A percentile compares a stretch with the other conserved stretches of the same genome.
Conservation (phyloP, 2,113 vertebrate species). For the Polypterus bichir region DNA sequence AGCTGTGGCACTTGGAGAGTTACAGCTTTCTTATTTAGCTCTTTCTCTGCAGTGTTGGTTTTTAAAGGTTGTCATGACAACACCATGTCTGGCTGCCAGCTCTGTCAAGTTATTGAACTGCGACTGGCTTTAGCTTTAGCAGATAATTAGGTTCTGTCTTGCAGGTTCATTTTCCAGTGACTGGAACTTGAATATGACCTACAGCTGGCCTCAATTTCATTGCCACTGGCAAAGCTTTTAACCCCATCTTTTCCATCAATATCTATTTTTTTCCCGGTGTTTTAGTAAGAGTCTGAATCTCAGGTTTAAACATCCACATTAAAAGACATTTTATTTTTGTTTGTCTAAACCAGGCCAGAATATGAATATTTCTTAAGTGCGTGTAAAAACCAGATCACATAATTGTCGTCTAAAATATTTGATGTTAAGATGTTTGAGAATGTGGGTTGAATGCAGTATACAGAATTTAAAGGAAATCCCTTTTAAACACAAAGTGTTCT, state of each 20-base stretch:
- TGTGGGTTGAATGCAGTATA: too few relatives aligned
- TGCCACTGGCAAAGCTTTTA: conserved; percentile 64
- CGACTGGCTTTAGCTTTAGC: conserved; percentile 84
- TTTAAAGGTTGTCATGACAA: conserved; percentile 58
- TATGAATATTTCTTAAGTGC: not conserved
- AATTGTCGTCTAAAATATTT: too few relatives aligned
- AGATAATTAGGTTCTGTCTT: conserved; percentile 94
- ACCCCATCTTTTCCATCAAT: conserved; percentile 37
- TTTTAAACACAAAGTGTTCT: too few relatives aligned
- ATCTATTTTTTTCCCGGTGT: not conserved
- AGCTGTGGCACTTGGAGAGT: conserved; percentile 81
- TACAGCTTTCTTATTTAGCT: conserved; percentile 56
- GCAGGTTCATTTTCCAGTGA: conserved; percentile 79
- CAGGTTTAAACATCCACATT: not conserved
- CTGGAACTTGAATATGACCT: conserved; percentile 77
- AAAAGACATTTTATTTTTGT: not conserved
- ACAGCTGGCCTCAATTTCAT: conserved; percentile 68
- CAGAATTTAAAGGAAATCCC: too few relatives aligned
- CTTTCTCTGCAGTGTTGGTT: conserved; percentile 53
- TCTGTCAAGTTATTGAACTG: conserved; percentile 97
- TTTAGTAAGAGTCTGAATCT: not conserved
- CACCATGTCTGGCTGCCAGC: conserved; percentile 82
- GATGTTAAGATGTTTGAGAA: too few relatives aligned
- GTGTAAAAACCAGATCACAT: not conserved
- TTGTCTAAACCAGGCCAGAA: not conserved